Base-by-base conservation (phyloP, 1,140 invertebrate species). In the Heliconius himera region DNA sequence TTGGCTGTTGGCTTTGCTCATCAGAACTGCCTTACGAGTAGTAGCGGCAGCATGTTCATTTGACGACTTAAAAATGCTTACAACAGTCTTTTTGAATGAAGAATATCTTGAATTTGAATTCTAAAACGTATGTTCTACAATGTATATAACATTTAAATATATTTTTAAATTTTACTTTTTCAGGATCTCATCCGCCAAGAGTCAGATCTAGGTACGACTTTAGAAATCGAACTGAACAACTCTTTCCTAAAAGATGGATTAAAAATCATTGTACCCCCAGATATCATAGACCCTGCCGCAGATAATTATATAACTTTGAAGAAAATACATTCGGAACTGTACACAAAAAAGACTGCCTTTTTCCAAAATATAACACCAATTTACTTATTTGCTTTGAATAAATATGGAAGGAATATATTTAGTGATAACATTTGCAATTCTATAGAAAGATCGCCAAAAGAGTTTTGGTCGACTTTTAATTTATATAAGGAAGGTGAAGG, bases 161-260 rank as follows among this genome's bases (percentile, higher is more conserved):
- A 13, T 46, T 46, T 46, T 46, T 13, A 51, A 20, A 20, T 9
- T 22, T 22, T 56, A 71, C 20, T 1, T 54, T 95, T 97, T 66
- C 96, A 96, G 90, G 97, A 98, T 87, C 89, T 98, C 36, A 91
- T 95, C 71, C 94, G 96, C 72, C 95, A 95, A 46, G 95, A 95
- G 11, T 83, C 94, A 51, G 96, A 96, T 85, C 95, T 96, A 74
- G 96, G 96, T 70, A 96, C 96, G 2, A 95, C 97, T 13, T 88
- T 98, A 20, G 97, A 98, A 94, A 96, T 98, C 2, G 96, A 97
- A 82, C 90, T 98, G 4, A 96, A 96, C 87, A 96, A 97, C 85
- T 92, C 95, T 3, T 90, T 98, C 79, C 91, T 98, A 29, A 96
- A 96, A 87, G 96, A 97, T 87, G 97, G 97, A 85, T 95, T 97